phyloP scores from a whole-genome alignment of 1,140 invertebrate species.

The Drosophila gunungcola region DNA sequence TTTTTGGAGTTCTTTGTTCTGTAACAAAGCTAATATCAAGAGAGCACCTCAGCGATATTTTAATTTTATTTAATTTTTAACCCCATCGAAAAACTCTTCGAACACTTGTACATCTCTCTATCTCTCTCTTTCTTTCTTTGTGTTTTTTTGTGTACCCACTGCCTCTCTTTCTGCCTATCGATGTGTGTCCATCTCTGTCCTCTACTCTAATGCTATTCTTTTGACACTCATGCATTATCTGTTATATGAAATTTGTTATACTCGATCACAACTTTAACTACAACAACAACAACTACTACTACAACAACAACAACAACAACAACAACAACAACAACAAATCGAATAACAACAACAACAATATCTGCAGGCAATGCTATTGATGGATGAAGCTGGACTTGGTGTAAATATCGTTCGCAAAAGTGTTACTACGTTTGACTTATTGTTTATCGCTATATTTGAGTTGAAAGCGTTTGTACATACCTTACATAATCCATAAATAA shows the following conservation, averaged over 20 bases:
- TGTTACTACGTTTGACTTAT: conserved; percentile 60
- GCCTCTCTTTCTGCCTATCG: conserved; percentile 38
- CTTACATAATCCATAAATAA: conserved; percentile 36
- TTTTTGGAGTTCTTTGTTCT: neutral
- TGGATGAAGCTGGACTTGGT: conserved; percentile 93
- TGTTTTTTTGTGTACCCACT: conserved; percentile 27
- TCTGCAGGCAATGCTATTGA: conserved; percentile 93
- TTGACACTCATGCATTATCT: conserved; percentile 74
- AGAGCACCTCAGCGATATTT: neutral
- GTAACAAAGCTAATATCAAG: neutral
- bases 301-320: conserved; percentile 38
- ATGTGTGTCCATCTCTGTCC: conserved; percentile 42
- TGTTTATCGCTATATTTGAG: conserved; percentile 35
- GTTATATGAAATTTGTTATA: conserved; percentile 67
- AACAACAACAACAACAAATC: conserved; percentile 39
- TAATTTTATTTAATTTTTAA: conserved; percentile 24
- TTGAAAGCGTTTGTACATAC: conserved; percentile 48
- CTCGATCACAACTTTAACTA: conserved; percentile 69
- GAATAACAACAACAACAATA: conserved; percentile 51
- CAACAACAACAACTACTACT: conserved; percentile 43
- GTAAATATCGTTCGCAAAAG: conserved; percentile 89
- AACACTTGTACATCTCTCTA: conserved; percentile 43
- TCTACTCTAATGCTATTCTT: conserved; percentile 54
- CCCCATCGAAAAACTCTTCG: conserved; percentile 5
- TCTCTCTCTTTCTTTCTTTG: conserved; percentile 29